Evolutionary conservation across 1,140 invertebrate species (phyloP).

Genomic region (Chrysomallon squamiferum): DNA sequence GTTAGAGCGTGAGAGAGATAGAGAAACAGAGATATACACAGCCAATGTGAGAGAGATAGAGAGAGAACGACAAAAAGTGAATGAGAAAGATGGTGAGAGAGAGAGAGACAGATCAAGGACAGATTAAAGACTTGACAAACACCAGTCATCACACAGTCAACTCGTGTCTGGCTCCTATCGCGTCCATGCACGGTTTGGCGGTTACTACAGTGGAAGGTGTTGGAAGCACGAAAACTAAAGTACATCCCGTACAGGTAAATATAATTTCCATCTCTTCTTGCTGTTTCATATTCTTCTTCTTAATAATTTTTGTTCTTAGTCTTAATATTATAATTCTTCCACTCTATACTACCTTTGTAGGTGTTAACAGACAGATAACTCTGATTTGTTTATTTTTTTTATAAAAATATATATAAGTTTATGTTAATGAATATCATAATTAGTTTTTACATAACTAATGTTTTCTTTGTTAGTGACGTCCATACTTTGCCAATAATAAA

Average conservation of each 20-base stretch:
- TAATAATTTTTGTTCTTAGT: background rate
- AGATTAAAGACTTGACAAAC: too few relatives aligned
- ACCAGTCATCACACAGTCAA: constrained; percentile 85
- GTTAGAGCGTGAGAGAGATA: too few relatives aligned
- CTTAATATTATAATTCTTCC: background rate
- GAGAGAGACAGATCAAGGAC: constrained; percentile 69
- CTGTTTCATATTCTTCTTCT: too few relatives aligned
- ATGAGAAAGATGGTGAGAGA: too few relatives aligned
- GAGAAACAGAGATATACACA: too few relatives aligned
- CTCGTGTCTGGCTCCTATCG: constrained; percentile 72
- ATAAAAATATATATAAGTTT: too few relatives aligned
- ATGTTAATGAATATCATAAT: too few relatives aligned
- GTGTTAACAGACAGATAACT: background rate
- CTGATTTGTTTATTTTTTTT: background rate
- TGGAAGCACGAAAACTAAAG: constrained; percentile 69
- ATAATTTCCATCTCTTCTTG: too few relatives aligned
- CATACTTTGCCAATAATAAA: too few relatives aligned
- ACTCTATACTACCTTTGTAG: background rate
- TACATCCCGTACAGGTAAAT: constrained; percentile 51
- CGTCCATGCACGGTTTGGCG: constrained; percentile 75
- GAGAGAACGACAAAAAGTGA: background rate
- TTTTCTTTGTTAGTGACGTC: too few relatives aligned
- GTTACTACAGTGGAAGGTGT: constrained; percentile 81
- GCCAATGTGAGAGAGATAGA: background rate
- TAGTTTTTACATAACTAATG: too few relatives aligned